Conservation (phyloP, 2,797 vertebrate genomes). For the Strix occidentalis region DNA sequence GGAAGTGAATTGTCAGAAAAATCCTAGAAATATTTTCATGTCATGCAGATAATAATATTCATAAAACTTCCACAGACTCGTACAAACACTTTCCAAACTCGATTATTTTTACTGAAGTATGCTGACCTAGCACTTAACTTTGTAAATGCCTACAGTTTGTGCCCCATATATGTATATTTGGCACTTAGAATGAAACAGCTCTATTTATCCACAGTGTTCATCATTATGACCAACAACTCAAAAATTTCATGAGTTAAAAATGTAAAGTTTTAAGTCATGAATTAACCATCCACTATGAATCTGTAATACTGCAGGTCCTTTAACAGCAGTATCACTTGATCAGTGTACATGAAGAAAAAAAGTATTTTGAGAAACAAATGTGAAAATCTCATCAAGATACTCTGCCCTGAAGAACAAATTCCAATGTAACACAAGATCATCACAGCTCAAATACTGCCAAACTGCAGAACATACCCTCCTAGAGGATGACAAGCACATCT, state of each 20-base stretch:
- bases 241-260: not conserved
- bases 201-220: not conserved
- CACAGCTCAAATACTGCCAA: not conserved
- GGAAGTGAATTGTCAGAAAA: not conserved
- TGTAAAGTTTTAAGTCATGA: rapidly evolving
- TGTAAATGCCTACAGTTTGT: not conserved
- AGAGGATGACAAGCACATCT: not conserved
- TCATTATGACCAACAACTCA: not conserved
- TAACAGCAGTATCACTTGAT: not conserved
- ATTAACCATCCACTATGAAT: not conserved
- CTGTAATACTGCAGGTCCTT: not conserved
- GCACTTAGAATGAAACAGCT: rapidly evolving
- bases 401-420: not conserved
- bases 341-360: not conserved
- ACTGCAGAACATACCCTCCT: not conserved
- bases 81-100: not conserved
- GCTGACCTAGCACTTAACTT: not conserved
- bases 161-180: rapidly evolving
- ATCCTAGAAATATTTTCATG: not conserved
- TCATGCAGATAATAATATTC: not conserved
- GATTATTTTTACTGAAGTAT: not conserved
- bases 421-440: not conserved
- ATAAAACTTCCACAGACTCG: not conserved
- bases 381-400: not conserved
- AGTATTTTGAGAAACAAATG: not conserved